A percentile compares a stretch with the other conserved stretches of the same genome.
Conservation (phyloP, 2,113 vertebrate genomes). For the Formicarius rufipectus region DNA sequence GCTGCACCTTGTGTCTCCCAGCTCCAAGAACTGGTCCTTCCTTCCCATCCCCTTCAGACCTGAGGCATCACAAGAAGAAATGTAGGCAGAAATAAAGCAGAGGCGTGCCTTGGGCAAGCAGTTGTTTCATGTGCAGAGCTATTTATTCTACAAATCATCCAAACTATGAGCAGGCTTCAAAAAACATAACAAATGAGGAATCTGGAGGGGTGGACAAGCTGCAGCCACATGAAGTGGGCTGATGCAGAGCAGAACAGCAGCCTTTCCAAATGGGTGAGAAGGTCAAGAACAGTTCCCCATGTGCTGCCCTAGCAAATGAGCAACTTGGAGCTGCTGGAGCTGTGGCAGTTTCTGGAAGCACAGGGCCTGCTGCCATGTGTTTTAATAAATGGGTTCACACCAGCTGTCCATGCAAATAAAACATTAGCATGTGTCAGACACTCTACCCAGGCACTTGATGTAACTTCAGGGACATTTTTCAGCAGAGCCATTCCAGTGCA, state of each 20-base stretch:
- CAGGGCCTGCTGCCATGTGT: slow-evolving; percentile 35
- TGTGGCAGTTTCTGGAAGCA: not conserved
- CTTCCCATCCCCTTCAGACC: not conserved
- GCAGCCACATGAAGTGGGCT: not conserved
- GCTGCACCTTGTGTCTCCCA: not conserved
- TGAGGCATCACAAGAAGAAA: not conserved
- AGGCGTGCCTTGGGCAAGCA: not conserved
- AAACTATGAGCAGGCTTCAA: not conserved
- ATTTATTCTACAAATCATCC: not conserved
- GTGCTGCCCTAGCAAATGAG: not conserved
- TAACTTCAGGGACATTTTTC: not conserved
- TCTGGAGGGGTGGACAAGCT: not conserved
- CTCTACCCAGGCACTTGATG: not conserved
- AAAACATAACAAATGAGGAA: not conserved
- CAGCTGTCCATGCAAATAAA: not conserved
- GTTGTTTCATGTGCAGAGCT: not conserved
- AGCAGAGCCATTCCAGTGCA: not conserved
- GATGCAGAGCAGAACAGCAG: not conserved
- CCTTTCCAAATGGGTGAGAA: not conserved
- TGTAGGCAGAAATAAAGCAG: not conserved
- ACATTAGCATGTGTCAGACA: not conserved
- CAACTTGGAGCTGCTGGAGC: not conserved
- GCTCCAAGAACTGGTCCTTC: not conserved
- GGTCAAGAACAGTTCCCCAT: not conserved
- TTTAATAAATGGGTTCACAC: slow-evolving; percentile 37